Evolutionary conservation across 2,888 invertebrate species (phyloP).

Genomic region (Stenotaenia linearis): DNA sequence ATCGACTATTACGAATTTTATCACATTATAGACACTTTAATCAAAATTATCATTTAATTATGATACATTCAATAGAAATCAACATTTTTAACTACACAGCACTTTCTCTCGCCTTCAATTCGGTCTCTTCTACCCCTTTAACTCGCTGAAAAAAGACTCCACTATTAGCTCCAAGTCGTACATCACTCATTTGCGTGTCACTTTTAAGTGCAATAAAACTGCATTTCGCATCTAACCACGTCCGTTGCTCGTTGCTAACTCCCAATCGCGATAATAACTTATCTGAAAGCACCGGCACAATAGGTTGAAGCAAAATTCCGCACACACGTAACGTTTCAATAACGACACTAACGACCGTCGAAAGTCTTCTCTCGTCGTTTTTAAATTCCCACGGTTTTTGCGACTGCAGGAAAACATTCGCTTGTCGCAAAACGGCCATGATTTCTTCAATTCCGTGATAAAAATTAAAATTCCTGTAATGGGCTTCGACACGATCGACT

Average conservation of each 20-base stretch:
- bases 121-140: neutral
- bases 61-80: no score
- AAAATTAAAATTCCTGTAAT: slow-evolving; percentile 71
- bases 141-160: neutral
- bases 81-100: neutral
- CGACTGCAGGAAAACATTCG: slow-evolving; percentile 80
- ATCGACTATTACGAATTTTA: neutral
- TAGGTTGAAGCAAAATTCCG: slow-evolving; percentile 75
- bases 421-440: slow-evolving; percentile 65
- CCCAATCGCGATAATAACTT: slow-evolving; percentile 56
- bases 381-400: slow-evolving; percentile 82
- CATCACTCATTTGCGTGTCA: neutral
- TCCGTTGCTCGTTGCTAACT: slow-evolving; percentile 37
- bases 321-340: slow-evolving; percentile 77
- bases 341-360: slow-evolving; percentile 71
- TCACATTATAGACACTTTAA: neutral
- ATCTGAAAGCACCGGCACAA: slow-evolving; percentile 67
- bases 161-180: neutral
- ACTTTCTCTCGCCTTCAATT: neutral
- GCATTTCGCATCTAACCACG: slow-evolving; percentile 30
- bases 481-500: slow-evolving; percentile 58
- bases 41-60: neutral
- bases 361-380: slow-evolving; percentile 55
- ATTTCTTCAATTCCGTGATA: slow-evolving; percentile 75
- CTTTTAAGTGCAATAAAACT: neutral